These are phyloP conservation scores for Acronicta aceris DNA, from an alignment of 2,888 invertebrate genomes.

Conservation along the genomic window DNA sequence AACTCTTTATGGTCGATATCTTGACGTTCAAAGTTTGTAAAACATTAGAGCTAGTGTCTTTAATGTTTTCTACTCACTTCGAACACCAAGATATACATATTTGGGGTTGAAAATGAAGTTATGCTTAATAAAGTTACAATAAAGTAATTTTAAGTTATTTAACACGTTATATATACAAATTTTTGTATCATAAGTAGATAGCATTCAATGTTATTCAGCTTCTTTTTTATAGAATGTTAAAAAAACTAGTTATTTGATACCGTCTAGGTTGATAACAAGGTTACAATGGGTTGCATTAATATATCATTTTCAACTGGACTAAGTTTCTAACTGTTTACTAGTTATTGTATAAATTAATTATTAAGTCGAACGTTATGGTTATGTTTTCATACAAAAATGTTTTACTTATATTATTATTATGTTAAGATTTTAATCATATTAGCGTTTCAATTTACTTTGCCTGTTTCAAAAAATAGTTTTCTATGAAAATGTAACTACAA, in stretches of 20 bases:
- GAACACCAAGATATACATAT: conserved; percentile 25
- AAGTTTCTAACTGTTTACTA: conserved; percentile 58
- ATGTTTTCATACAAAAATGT: conserved; percentile 51
- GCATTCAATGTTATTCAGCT: conserved; percentile 72
- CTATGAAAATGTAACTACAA: conserved; percentile 51
- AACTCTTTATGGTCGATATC: conserved; percentile 17
- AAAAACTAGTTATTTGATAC: conserved; percentile 50
- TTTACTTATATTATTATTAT: conserved; percentile 38
- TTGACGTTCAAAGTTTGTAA: background rate
- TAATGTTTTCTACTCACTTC: background rate
- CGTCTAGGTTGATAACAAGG: conserved; percentile 48
- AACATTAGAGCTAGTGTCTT: background rate
- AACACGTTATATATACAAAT: conserved; percentile 77
- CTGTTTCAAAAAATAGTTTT: conserved; percentile 37
- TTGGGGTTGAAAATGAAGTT: conserved; percentile 52
- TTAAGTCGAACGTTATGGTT: conserved; percentile 45
- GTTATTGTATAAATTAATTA: conserved; percentile 57
- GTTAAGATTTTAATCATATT: conserved; percentile 48
- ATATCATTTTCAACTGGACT: conserved; percentile 49
- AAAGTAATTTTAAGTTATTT: conserved; percentile 76
- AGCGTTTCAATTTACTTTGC: conserved; percentile 44
- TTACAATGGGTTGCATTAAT: conserved; percentile 54
- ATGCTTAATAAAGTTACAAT: conserved; percentile 67
- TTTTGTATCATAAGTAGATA: conserved; percentile 86
- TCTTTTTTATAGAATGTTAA: conserved; percentile 55